Base-by-base conservation (phyloP, 2,888 invertebrate species). In the Agrilus biguttatus region DNA sequence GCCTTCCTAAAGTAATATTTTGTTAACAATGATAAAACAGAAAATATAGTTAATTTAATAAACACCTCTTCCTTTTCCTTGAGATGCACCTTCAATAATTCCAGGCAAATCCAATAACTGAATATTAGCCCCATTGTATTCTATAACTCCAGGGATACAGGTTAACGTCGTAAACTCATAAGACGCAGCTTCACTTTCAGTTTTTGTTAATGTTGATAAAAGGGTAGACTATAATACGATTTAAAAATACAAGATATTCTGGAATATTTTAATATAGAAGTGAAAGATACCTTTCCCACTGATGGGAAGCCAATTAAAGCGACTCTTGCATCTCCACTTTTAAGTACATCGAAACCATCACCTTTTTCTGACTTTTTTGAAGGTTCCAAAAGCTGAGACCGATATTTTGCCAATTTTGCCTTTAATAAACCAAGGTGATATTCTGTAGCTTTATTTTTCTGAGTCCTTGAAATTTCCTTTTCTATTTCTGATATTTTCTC, bases 381-480 rank as follows among this genome's bases (percentile, higher is more conserved):
- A 0, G 97, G 97, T 62, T 98, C 97, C 44, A 98, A 66, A 36
- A 98, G 68, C 63, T 97, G 95, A 2, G 93, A 86, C 33, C 95
- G 76, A 62, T 92, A 93, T 62, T 95, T 95, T 0, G 95, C 95
- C 61, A 95, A 69, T 69, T 93, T 93, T 0, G 97, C 98, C 69
- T 99, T 98, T 44, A 99, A 66, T 37, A 98, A 72, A 35, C 98
- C 98, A 71, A 98, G 78, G 74, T 99, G 98, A 60, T 98, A 97
- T 66, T 98, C 98, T 56, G 98, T 98, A 7, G 97, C 97, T 84
- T 98, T 98, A 71, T 98, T 98, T 69, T 98, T 98, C 65, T 98
- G 98, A 14, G 98, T 98, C 54, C 95, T 76, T 13, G 92, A 88
- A 51, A 98, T 98, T 80, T 98, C 98, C 61, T 83, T 86, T 65